These are phyloP conservation scores for Oscheius sp. DNA, from an alignment of 1,140 invertebrate genomes.

Conservation along the genomic window DNA sequence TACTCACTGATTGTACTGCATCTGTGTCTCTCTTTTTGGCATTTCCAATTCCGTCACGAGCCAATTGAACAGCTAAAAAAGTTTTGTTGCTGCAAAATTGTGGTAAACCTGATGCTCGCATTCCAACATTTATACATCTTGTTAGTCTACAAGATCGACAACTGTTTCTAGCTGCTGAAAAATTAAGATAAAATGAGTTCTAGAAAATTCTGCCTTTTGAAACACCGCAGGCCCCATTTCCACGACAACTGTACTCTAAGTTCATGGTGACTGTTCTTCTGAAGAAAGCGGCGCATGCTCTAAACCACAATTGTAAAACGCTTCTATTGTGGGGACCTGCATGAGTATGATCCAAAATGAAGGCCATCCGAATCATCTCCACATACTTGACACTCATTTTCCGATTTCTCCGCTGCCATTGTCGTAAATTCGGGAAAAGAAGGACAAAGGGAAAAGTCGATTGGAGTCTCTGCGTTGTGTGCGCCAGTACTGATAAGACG, in stretches of 20 bases:
- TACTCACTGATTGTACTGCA: too few species aligned
- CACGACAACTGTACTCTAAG: background rate
- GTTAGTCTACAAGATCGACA: background rate
- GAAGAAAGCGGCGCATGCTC: conserved; percentile 31
- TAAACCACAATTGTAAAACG: background rate
- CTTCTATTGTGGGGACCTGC: background rate
- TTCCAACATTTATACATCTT: conserved; percentile 4
- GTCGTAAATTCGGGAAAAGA: background rate
- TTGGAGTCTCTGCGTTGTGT: conserved; percentile 2
- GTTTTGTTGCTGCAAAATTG: background rate
- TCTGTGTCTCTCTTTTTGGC: background rate
- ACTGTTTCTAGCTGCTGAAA: conserved; percentile 3
- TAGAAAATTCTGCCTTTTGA: background rate
- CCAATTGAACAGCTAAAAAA: conserved; percentile 10
- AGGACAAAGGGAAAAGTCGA: background rate
- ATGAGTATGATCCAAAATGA: conserved; percentile 14
- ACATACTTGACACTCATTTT: conserved; percentile 1
- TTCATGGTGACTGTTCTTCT: conserved; percentile 8
- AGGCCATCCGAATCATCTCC: conserved; percentile 6
- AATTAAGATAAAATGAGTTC: background rate
- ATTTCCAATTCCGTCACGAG: background rate
- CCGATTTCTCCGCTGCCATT: background rate
- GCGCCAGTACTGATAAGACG: background rate
- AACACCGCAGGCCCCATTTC: background rate
- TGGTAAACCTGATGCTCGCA: background rate